A percentile compares a stretch with the other conserved stretches of the same genome.
Evolutionary conservation across 2,888 invertebrate species (phyloP).

Genomic region (Epinotia nisella): DNA sequence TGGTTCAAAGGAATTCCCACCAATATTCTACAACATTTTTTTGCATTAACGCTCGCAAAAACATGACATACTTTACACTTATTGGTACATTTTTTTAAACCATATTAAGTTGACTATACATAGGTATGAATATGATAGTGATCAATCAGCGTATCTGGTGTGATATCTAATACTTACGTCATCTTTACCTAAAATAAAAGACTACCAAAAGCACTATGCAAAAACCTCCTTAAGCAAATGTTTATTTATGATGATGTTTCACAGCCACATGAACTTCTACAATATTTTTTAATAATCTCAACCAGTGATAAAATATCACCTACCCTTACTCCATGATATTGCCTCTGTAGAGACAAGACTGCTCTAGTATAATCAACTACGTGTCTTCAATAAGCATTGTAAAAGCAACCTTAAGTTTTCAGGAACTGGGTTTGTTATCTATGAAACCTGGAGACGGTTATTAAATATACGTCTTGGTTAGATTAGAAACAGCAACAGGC

Average conservation of each 20-base stretch:
- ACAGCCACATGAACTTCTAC: neutral
- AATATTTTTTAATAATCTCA: neutral
- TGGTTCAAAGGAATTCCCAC: neutral
- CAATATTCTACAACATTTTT: neutral
- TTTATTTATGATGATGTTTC: neutral
- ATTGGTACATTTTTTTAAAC: too few species aligned
- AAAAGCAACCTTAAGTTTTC: neutral
- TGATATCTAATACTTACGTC: too few species aligned
- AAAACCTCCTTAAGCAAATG: neutral
- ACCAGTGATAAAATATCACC: slow-evolving; percentile 10
- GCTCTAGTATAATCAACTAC: neutral
- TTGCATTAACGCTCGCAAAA: neutral
- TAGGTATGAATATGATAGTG: too few species aligned
- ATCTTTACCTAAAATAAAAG: too few species aligned
- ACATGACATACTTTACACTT: too few species aligned
- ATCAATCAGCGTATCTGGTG: too few species aligned
- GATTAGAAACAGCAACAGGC: slow-evolving; percentile 34
- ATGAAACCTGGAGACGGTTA: neutral
- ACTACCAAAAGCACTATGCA: too few species aligned
- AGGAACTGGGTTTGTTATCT: neutral
- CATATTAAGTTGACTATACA: too few species aligned
- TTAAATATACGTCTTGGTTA: slow-evolving; percentile 20
- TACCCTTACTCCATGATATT: slow-evolving; percentile 12
- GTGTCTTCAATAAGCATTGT: neutral
- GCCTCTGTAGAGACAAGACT: slow-evolving; percentile 1